Evolutionary conservation across 2,797 vertebrate species (phyloP), one percentile per base, ranked within the genome.

Genomic region (Sternarchorhynchus goeldii): DNA sequence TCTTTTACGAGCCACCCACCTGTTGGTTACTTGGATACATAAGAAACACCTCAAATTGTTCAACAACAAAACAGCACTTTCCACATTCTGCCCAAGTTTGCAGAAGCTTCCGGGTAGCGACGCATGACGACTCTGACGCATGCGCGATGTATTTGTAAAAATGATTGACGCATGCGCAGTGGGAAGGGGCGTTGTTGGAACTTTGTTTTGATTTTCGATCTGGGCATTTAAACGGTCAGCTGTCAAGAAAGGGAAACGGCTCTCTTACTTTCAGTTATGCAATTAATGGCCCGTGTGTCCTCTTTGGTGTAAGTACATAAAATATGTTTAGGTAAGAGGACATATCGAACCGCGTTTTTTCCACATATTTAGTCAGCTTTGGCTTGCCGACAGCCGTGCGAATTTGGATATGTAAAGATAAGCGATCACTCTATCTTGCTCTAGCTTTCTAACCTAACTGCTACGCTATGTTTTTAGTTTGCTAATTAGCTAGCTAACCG

Each of bases 141-240:
- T 70, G 75, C 64, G 50, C 56, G 6, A 7, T 20, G 17, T 25
- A 14, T 53, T 45, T 50, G 12, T 12, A 50, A 14, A 50, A 63
- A 21, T 0, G 21, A 39, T 10, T 0, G 14, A 29, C 91, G 90
- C 91, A 91, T 92, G 91, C 89, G 90, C 86, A 2, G 3, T 0
- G 1, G 0, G 0, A 20, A 5, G 0, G 65, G 50, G 64, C 32
- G 10, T 74, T 17, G 32, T 25, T 3, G 17, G 79, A 77, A 90
- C 87, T 86, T 80, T 63, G 85, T 72, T 81, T 80, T 88, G 88
- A 1, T 71, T 32, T 36, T 76, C 58, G 45, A 76, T 76, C 32
- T 1, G 73, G 82, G 65, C 82, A 78, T 89, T 93, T 92, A 92
- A 93, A 91, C 41, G 0, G 53, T 77, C 78, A 77, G 82, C 88